phyloP scores from a whole-genome alignment of 2,888 invertebrate species.

The Papilio protenor region DNA sequence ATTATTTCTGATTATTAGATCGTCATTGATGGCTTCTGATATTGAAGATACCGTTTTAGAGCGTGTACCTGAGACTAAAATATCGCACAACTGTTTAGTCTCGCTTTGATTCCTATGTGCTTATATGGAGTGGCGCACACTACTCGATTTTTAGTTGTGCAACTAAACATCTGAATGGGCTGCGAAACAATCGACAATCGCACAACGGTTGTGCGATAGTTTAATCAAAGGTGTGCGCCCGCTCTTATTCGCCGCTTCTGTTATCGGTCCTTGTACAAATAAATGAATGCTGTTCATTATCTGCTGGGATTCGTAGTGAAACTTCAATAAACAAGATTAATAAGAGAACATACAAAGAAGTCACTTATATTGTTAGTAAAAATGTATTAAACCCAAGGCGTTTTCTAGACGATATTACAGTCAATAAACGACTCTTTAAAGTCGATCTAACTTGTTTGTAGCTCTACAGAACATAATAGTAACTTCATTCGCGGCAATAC shows the following conservation, averaged over 20 bases:
- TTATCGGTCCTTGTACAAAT: not conserved
- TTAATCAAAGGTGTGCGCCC: too few relatives aligned
- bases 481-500: constrained; percentile 3
- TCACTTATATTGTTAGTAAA: not conserved
- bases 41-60: not conserved
- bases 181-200: too few relatives aligned
- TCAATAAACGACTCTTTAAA: constrained; percentile 15
- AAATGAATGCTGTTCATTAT: not conserved
- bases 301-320: not conserved
- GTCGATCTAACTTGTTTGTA: constrained; percentile 12
- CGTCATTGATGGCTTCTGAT: not conserved
- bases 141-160: too few relatives aligned
- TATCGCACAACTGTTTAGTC: too few relatives aligned
- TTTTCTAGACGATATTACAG: not conserved
- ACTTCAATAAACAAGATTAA: not conserved
- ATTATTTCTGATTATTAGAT: not conserved
- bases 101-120: too few relatives aligned
- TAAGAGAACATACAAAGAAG: not conserved
- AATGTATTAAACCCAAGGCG: not conserved
- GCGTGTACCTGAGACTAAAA: too few relatives aligned
- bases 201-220: too few relatives aligned
- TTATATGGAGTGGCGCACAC: too few relatives aligned
- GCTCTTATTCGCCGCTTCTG: too few relatives aligned
- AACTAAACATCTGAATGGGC: too few relatives aligned
- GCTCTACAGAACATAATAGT: constrained; percentile 10